Conservation (phyloP, 64 coral and sea anemone genomes). For the Pocillopora verrucosa region DNA sequence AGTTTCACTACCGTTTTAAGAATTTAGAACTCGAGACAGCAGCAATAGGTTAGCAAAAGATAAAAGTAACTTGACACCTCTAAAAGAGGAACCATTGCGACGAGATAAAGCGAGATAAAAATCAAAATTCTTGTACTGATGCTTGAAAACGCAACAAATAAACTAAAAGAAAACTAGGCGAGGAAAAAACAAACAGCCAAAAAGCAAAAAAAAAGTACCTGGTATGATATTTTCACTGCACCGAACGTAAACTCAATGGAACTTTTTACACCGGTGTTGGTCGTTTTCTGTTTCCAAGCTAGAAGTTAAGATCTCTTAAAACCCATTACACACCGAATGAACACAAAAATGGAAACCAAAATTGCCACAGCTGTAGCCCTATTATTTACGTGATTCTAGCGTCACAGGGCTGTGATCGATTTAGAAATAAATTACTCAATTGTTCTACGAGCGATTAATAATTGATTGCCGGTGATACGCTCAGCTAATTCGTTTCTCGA, state of each 20-base stretch:
- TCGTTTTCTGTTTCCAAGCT: constrained; percentile 84
- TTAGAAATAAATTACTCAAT: constrained; percentile 95
- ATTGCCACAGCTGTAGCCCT: constrained; percentile 86
- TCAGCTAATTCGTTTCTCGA: constrained; percentile 66
- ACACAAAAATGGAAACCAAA: constrained; percentile 90
- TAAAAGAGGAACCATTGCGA: constrained; percentile 15
- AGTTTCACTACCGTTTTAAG: constrained; percentile 43
- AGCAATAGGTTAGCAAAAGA: constrained; percentile 22
- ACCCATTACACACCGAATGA: constrained; percentile 95
- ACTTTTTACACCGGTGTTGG: constrained; percentile 58
- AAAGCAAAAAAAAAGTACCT: constrained; percentile 10
- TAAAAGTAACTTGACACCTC: constrained; percentile 39
- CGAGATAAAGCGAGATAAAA: constrained; percentile 46
- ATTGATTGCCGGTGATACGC: constrained; percentile 60
- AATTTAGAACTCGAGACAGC: constrained; percentile 29
- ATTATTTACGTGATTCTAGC: constrained; percentile 71
- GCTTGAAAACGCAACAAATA: constrained; percentile 3
- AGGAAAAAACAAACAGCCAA: background rate
- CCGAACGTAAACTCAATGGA: constrained; percentile 29
- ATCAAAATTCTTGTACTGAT: constrained; percentile 53
- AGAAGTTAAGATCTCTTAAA: constrained; percentile 96
- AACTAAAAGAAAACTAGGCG: background rate
- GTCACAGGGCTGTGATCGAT: constrained; percentile 78
- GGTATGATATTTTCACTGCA: background rate
- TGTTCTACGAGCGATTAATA: constrained; percentile 77